Evolutionary conservation across 2,888 invertebrate species (phyloP), one percentile per base, ranked within the genome.

Genomic region (Drosophila rubida): DNA sequence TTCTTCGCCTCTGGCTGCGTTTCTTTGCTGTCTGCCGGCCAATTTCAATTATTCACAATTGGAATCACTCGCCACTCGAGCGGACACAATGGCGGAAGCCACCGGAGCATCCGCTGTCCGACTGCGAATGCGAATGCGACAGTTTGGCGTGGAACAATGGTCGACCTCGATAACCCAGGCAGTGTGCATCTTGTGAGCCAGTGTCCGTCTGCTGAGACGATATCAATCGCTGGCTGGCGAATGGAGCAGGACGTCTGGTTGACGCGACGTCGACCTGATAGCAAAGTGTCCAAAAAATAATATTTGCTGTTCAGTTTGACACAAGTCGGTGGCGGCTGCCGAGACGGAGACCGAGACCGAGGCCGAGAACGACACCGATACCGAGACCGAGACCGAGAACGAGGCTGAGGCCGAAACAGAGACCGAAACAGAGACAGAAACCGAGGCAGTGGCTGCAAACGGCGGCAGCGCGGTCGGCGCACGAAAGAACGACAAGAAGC

Each of bases 251-350:
- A 91, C 90, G 79, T 72, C 70, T 75, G 66, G 57, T 69, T 84
- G 72, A 72, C 85, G 79, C 72, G 74, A 63, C 85, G 87, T 78
- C 81, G 89, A 89, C 90, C 90, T 91, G 90, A 91, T 91, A 90
- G 90, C 90, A 91, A 92, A 91, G 90, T 92, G 91, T 91, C 91
- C 90, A 91, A 91, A 90, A 90, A 90, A 89, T 91, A 87, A 82
- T 86, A 85, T 88, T 87, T 84, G 85, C 87, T 83, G 87, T 88
- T 87, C 87, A 73, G 78, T 87, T 87, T 88, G 88, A 85, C 85
- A 87, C 74, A 79, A 87, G 81, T 71, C 87, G 63, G 68, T 74
- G 79, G 78, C 83, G 79, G 78, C 83, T 65, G 69, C 74, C 74
- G 82, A 63, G 62, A 37, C 73, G 39, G 71, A 69, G 58, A 55